phyloP scores from a whole-genome alignment of 2,888 invertebrate species.

The Cataglyphis altisquamis region DNA sequence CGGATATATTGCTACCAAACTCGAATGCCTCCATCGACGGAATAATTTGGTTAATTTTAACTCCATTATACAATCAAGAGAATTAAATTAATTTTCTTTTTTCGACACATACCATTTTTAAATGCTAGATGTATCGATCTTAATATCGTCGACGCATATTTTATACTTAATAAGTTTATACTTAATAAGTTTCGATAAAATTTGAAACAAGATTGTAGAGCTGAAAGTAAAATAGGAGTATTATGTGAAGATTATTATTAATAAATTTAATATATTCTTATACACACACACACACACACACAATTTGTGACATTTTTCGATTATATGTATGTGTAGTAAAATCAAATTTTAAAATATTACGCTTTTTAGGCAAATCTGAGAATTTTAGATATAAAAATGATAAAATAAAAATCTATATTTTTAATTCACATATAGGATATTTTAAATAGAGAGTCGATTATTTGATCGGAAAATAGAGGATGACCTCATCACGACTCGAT shows the following conservation, averaged over 20 bases:
- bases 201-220: not conserved
- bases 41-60: slow-evolving; percentile 14
- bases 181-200: not conserved
- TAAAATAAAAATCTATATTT: not conserved
- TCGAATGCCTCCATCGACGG: not conserved
- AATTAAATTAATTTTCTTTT: not conserved
- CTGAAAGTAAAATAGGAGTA: not conserved
- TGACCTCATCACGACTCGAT: not conserved
- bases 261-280: too few relatives aligned
- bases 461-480: not conserved
- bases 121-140: not conserved
- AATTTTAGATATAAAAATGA: not conserved
- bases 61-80: not conserved
- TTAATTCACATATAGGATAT: not conserved
- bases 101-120: not conserved
- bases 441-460: not conserved
- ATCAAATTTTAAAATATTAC: not conserved
- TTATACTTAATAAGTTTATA: not conserved
- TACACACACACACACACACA: not conserved
- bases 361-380: not conserved
- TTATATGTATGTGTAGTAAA: not conserved
- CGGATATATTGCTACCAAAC: slow-evolving; percentile 1
- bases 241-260: not conserved
- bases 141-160: not conserved
- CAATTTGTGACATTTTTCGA: not conserved